Evolutionary conservation across 2,113 vertebrate genomes (phyloP).

Genomic region (Emydura subglobosa): DNA sequence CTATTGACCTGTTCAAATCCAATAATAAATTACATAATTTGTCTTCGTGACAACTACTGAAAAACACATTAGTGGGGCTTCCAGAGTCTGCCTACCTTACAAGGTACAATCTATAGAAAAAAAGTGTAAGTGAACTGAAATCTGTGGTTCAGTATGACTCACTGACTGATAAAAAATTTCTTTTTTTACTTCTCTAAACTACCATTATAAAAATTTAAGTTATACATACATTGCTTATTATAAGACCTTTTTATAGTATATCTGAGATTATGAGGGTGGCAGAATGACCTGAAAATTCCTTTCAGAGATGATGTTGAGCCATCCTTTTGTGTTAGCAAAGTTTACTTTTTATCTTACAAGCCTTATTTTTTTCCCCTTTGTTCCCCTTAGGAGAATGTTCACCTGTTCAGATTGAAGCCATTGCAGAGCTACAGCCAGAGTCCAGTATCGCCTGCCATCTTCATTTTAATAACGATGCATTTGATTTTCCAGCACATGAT

Average conservation of each 20-base stretch:
- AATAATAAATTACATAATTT: background rate
- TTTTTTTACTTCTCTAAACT: conserved; percentile 6
- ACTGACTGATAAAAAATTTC: conserved; percentile 10
- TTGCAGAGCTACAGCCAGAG: conserved; percentile 85
- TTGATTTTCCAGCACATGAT: conserved; percentile 85
- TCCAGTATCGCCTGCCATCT: conserved; percentile 86
- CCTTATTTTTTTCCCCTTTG: background rate
- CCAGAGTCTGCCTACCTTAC: background rate
- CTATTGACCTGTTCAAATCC: background rate
- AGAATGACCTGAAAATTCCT: background rate
- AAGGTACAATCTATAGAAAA: background rate
- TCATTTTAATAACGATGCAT: conserved; percentile 81
- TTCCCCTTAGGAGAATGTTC: conserved; percentile 85
- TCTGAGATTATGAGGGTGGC: background rate
- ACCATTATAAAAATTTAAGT: background rate
- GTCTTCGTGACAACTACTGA: background rate
- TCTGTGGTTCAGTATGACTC: background rate
- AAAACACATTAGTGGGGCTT: fast-evolving
- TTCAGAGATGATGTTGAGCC: background rate
- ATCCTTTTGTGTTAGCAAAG: background rate
- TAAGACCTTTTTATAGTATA: background rate
- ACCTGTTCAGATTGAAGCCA: conserved; percentile 81
- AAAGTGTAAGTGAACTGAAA: conserved; percentile 7
- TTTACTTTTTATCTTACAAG: background rate
- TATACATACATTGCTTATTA: background rate